These are phyloP conservation scores for Chrysomela aeneicollis DNA, from an alignment of 2,888 invertebrate species.

Conservation along the genomic window DNA sequence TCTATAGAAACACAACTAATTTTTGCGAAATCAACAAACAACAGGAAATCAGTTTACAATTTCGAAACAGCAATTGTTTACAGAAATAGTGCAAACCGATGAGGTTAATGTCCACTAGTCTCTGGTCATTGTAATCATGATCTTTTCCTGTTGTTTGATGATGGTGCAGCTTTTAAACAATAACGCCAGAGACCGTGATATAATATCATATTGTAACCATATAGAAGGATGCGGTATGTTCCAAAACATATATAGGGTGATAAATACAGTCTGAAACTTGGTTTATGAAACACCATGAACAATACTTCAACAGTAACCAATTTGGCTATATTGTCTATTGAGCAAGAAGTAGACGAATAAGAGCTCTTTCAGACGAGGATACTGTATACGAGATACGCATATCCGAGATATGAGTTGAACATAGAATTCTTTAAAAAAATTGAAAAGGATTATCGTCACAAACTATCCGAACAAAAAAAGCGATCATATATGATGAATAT, in stretches of 20 bases:
- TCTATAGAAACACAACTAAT: constrained; percentile 1
- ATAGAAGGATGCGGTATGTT: background rate
- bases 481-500: too few relatives aligned
- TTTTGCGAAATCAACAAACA: constrained; percentile 20
- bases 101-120: constrained; percentile 26
- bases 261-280: too few relatives aligned
- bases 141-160: constrained; percentile 25
- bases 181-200: background rate
- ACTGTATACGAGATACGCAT: too few relatives aligned
- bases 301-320: too few relatives aligned
- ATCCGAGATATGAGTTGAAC: too few relatives aligned
- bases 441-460: too few relatives aligned
- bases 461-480: too few relatives aligned
- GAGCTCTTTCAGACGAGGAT: too few relatives aligned
- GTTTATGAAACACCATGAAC: too few relatives aligned
- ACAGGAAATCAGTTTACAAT: constrained; percentile 29
- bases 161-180: constrained; percentile 13
- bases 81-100: constrained; percentile 19
- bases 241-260: background rate
- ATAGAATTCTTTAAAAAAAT: too few relatives aligned
- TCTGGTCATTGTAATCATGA: constrained; percentile 11
- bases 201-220: background rate
- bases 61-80: constrained; percentile 27
- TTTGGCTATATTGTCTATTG: too few relatives aligned
- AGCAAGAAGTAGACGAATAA: too few relatives aligned